Percentiles rank a stretch among this genome's conserved stretches.
These are phyloP conservation scores for Dipodomys ordii DNA, from an alignment of 2,113 vertebrate genomes.

Conservation along the genomic window DNA sequence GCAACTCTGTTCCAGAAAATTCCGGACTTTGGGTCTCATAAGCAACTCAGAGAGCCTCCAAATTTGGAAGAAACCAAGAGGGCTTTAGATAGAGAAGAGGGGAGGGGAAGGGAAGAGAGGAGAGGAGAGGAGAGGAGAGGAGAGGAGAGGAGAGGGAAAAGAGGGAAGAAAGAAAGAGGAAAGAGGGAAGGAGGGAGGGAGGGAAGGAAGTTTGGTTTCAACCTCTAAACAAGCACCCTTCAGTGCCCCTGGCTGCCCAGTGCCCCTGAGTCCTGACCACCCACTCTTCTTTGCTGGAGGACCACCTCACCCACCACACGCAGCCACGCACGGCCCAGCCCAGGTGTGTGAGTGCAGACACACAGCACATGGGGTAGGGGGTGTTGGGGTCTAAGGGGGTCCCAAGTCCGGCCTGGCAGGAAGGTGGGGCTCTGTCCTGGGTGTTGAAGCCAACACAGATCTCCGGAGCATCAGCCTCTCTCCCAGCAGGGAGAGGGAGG, in stretches of 20 bases:
- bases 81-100: not conserved
- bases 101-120: too few species aligned
- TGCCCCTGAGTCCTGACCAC: fast-evolving
- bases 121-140: too few species aligned
- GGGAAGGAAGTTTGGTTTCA: not conserved
- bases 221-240: not conserved
- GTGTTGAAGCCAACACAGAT: not conserved
- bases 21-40: not conserved
- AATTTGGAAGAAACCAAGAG: conserved; percentile 72
- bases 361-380: not conserved
- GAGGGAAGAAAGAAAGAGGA: too few species aligned
- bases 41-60: conserved; percentile 65
- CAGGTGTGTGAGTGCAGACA: not conserved
- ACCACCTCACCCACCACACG: not conserved
- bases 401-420: not conserved
- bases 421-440: not conserved
- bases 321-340: not conserved
- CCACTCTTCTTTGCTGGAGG: not conserved
- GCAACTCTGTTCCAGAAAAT: conserved; percentile 37
- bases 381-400: not conserved
- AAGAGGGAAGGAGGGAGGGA: not conserved
- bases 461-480: not conserved
- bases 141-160: too few species aligned
- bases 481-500: not conserved
- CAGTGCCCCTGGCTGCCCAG: not conserved